These are phyloP conservation scores for Stercorarius parasiticus DNA, from an alignment of 2,113 vertebrate genomes.

Conservation along the genomic window DNA sequence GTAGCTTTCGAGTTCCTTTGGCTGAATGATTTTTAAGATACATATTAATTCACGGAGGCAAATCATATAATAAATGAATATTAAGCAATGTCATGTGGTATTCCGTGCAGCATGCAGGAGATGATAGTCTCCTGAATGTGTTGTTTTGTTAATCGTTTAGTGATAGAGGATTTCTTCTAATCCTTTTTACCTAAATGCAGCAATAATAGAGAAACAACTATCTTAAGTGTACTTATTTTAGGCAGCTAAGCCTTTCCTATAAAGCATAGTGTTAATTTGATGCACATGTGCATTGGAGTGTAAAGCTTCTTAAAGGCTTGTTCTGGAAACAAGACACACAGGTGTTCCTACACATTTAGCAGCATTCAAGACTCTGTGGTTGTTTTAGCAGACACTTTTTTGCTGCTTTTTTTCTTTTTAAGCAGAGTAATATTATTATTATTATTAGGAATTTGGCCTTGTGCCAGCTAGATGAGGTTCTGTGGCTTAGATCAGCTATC, in stretches of 20 bases:
- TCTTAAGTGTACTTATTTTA: neutral
- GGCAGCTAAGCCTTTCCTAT: neutral
- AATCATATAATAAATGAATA: neutral
- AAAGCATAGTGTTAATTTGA: neutral
- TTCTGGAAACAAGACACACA: neutral
- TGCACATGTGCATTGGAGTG: neutral
- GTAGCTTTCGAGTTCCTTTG: constrained; percentile 12
- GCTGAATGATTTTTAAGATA: constrained; percentile 21
- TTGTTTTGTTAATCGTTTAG: neutral
- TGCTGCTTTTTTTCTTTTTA: neutral
- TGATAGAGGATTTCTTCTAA: neutral
- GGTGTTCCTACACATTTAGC: neutral
- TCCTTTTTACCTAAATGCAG: neutral
- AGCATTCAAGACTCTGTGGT: neutral
- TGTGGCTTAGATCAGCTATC: neutral
- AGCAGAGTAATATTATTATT: neutral
- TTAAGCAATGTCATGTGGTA: neutral
- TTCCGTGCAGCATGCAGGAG: neutral
- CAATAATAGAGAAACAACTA: neutral
- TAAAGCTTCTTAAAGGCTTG: neutral
- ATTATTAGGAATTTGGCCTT: neutral
- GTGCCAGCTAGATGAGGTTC: neutral
- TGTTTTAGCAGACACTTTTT: neutral
- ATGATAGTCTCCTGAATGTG: neutral
- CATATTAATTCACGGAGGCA: neutral